phyloP scores from a whole-genome alignment of 2,797 vertebrate species.

The Rhynchotus rufescens region DNA sequence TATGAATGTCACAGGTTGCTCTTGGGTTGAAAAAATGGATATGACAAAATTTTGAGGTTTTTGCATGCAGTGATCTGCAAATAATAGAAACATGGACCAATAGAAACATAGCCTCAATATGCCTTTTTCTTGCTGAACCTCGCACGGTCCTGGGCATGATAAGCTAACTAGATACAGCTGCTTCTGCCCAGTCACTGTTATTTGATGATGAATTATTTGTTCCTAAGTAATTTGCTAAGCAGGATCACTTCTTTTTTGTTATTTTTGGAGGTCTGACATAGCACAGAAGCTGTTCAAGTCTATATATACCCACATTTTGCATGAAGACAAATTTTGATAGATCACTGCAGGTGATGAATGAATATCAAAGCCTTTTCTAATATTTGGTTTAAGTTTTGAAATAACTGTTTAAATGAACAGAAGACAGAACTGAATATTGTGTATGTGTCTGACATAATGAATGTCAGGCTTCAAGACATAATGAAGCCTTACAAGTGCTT shows the following conservation, averaged over 20 bases:
- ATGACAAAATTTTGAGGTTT: not conserved
- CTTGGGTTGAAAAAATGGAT: not conserved
- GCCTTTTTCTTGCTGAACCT: not conserved
- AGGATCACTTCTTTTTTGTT: not conserved
- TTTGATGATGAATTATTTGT: not conserved
- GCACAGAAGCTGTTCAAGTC: accelerated
- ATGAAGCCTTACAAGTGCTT: not conserved
- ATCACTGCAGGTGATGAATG: not conserved
- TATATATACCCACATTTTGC: accelerated
- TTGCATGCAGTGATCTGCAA: not conserved
- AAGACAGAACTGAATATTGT: not conserved
- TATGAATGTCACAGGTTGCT: not conserved
- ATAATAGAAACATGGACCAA: not conserved
- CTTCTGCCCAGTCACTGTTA: not conserved
- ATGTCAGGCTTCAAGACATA: too few species aligned
- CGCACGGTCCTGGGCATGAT: not conserved
- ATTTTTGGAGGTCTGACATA: not conserved
- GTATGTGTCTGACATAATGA: not conserved
- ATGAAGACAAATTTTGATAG: not conserved
- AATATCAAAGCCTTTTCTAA: not conserved
- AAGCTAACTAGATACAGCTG: not conserved
- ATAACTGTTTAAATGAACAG: not conserved
- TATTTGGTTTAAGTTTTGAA: not conserved
- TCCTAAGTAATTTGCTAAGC: not conserved
- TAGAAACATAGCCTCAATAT: not conserved